Evolutionary conservation across 2,113 vertebrate species (phyloP), one percentile per base, ranked within the genome.

Genomic region (Corvus cornix): DNA sequence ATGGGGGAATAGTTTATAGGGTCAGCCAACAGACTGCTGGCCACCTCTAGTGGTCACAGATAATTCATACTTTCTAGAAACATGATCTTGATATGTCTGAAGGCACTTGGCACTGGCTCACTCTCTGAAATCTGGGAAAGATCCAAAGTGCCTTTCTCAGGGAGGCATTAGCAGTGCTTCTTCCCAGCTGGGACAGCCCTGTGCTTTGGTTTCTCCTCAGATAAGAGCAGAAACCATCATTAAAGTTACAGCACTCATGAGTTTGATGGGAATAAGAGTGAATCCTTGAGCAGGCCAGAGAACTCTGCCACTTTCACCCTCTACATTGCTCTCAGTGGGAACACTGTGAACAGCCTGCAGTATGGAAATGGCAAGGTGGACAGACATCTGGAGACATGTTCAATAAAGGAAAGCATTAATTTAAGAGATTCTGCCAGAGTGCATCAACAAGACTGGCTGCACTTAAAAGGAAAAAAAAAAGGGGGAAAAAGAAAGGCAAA

Each of bases 21-120:
- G 78, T 77, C 82, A 63, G 84, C 33, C 84, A 91, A 52, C 46
- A 89, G 84, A 62, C 55, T 85, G 67, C 59, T 90, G 91, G 82
- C 79, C 93, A 96, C 82, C 75, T 95, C 75, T 90, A 93, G 90
- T 90, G 76, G 92, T 90, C 3, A 19, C 55, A 85, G 79, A 48
- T 86, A 91, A 55, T 78, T 86, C 59, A 31, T 77, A n/a, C 63
- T 59, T 96, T 49, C 59, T 62, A 70, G 67, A 86, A 91, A 59
- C 73, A 49, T 16, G 37, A 16, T 77, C 31, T 76, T 16, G 4
- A 19, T 63, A 41, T 58, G 48, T 86, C 76, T 67, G 53, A 89
- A 89, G 48, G 26, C 44, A 53, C 83, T 81, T 92, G 83, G 51
- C 67, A 51, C 18, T 33, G 37, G 14, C 55, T 63, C 41, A 39